These are phyloP conservation scores for Symphodus melops DNA, from an alignment of 2,113 vertebrate genomes.

Conservation along the genomic window DNA sequence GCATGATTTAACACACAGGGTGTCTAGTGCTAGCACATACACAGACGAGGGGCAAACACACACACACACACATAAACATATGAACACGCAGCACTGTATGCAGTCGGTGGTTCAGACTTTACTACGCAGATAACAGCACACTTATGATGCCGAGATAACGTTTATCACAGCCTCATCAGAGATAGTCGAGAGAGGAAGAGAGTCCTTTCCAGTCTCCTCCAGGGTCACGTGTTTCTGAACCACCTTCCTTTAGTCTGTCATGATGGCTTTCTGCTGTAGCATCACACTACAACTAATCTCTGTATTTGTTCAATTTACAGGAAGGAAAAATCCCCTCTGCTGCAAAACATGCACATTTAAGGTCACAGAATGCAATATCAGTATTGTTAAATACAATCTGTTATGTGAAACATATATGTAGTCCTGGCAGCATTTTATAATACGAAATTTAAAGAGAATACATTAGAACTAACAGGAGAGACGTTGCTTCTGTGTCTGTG, in stretches of 20 bases:
- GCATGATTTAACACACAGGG: conserved; percentile 39
- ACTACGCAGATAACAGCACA: conserved; percentile 39
- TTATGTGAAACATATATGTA: not conserved
- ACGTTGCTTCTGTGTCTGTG: conserved; percentile 49
- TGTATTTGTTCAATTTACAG: conserved; percentile 22
- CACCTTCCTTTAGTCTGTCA: conserved; percentile 41
- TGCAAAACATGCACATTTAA: conserved; percentile 19
- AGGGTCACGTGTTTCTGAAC: conserved; percentile 48
- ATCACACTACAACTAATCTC: not conserved
- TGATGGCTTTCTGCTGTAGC: conserved; percentile 18
- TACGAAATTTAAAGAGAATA: conserved; percentile 1
- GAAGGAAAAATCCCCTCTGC: not conserved
- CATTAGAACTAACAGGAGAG: conserved; percentile 23
- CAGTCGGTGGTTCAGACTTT: conserved; percentile 21
- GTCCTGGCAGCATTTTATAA: conserved; percentile 1
- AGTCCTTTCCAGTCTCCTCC: conserved; percentile 47
- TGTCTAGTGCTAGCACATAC: conserved; percentile 44
- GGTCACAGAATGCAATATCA: not conserved
- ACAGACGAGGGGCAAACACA: conserved; percentile 22
- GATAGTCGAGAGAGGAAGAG: conserved; percentile 25
- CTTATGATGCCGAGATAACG: conserved; percentile 41
- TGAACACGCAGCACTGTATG: conserved; percentile 18
- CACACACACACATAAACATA: conserved; percentile 6
- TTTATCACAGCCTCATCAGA: conserved; percentile 55
- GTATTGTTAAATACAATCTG: conserved; percentile 2